Base-by-base conservation (phyloP, 2,113 vertebrate genomes). In the Gila orcuttii region DNA sequence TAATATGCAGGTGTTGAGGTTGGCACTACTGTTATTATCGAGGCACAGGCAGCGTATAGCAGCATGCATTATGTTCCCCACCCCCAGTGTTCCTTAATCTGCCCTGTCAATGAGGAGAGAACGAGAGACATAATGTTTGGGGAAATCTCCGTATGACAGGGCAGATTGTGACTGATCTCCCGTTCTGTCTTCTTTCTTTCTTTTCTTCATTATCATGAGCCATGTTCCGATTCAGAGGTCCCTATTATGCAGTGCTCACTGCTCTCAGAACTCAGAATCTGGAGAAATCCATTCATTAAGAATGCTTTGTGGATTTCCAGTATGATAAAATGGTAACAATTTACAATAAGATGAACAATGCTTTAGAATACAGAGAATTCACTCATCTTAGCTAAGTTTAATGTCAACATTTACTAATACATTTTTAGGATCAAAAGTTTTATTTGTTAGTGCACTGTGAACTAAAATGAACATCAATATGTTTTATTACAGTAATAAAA, bases 91-190 rank as follows among this genome's bases (percentile, higher is more conserved):
- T 91, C 81, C 69, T 25, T 86, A 82, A 82, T 82, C 79, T 86
- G 78, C 39, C 88, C 88, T 87, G 92, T 90, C 88, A 83, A 86
- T 90, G 21, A 68, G 25, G 31, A 31, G 74, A 78, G 62, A 83
- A 69, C 55, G 11, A 66, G 42, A 68, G 45, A 52, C 71, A 77
- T 28, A 75, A 74, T 86, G 59, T 86, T 82, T 52, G n/a, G 68
- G 25, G 39, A 55, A 50, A 47, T 50, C 11, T 87, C 13, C n/a
- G n/a, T 33, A 76, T 87, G 87, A 87, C 83, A 64, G 85, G 4
- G 69, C 52, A 50, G 89, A 91, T 83, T 87, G 87, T 87, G 85
- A 81, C 73, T 86, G 88, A 90, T 79, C 88, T 88, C 39, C 79
- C 50, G 74, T 28, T 25, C 60, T 86, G 6, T 19, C 19, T 6